Base-by-base conservation (phyloP, 2,888 invertebrate species). In the Sinopyrophorus schimmeli region DNA sequence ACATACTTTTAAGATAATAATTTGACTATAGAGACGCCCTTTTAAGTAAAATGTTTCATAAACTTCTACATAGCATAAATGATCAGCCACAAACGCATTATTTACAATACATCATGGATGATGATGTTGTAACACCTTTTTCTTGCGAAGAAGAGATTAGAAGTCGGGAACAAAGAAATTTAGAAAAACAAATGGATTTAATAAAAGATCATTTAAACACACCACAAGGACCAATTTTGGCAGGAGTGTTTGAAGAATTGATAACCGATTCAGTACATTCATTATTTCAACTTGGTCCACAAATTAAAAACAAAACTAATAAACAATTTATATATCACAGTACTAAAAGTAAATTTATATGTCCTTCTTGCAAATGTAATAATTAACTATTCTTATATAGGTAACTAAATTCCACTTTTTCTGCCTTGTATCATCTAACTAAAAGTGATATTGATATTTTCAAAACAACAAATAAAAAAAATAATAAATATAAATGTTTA, bases 11-110 rank as follows among this genome's bases (percentile, higher is more conserved):
- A 17, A 16, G 1, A 16, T 3, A 10, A 32, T 5, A 5, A 12
- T 40, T 47, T 37, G 27, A 6, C 65, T 66, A 54, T 40, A 76
- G 76, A 59, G 68, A 74, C 42, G 69, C 70, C 11, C 20, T 75
- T 7, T 69, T 69, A 17, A 67, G 67, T 39, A 58, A 62, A 15
- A 20, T 54, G 11, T 72, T 75, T 47, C 43, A 57, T 9, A 43
- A 60, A 11, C 28, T 58, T 2, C 6, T 68, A 3, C 26, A 57
- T 18, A 54, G 39, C 7, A 54, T 57, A 16, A 47, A 48, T 5
- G 44, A 58, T 12, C 39, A 53, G 17, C 46, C 54, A 3, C 49
- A 59, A 7, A 61, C 65, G 1, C 62, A 64, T 31, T 71, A 72
- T 35, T 46, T 56, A 7, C 69, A 71, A 55, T 63, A 68, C 18